Percentiles rank a stretch among this genome's conserved stretches.
phyloP scores from a whole-genome alignment of 2,888 invertebrate species.

The Pimpla rufipes region DNA sequence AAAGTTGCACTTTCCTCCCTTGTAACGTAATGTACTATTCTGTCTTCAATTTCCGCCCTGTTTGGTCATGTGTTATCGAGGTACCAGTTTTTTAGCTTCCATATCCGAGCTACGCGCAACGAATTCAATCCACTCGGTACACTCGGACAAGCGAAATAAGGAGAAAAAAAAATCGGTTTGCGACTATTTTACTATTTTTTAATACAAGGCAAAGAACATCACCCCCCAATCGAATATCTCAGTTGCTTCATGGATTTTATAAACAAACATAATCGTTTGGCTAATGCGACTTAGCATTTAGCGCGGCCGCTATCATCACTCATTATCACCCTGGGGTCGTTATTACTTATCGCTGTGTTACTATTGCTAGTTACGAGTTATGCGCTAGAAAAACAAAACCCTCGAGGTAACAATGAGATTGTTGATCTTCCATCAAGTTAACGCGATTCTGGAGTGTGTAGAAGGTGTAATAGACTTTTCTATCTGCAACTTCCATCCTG shows the following conservation, averaged over 20 bases:
- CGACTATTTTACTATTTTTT: too few species aligned
- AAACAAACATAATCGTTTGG: slow-evolving; percentile 45
- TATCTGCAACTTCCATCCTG: slow-evolving; percentile 53
- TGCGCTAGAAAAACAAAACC: slow-evolving; percentile 55
- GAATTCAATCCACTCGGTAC: too few species aligned
- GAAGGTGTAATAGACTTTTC: slow-evolving; percentile 27
- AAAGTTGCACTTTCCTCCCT: too few species aligned
- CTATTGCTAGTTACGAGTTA: slow-evolving; percentile 61
- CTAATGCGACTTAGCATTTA: slow-evolving; percentile 51
- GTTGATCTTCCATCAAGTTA: slow-evolving; percentile 49
- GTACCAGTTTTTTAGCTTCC: too few species aligned
- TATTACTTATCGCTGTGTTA: slow-evolving; percentile 63
- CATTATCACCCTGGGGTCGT: slow-evolving; percentile 60
- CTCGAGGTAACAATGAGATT: slow-evolving; percentile 50
- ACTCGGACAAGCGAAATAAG: too few species aligned
- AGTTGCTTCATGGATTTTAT: slow-evolving; percentile 53
- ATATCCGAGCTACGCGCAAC: too few species aligned
- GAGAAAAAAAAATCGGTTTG: too few species aligned
- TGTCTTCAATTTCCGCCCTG: too few species aligned
- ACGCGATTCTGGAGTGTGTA: slow-evolving; percentile 25
- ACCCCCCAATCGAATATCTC: slow-evolving; percentile 49
- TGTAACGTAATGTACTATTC: too few species aligned
- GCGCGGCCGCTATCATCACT: slow-evolving; percentile 52
- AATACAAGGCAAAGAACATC: slow-evolving; percentile 37
- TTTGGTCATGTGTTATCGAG: too few species aligned